Percentiles rank a stretch among this genome's conserved stretches.
phyloP scores from a whole-genome alignment of 2,888 invertebrate species.

The Chalcosyrphus nemorum region DNA sequence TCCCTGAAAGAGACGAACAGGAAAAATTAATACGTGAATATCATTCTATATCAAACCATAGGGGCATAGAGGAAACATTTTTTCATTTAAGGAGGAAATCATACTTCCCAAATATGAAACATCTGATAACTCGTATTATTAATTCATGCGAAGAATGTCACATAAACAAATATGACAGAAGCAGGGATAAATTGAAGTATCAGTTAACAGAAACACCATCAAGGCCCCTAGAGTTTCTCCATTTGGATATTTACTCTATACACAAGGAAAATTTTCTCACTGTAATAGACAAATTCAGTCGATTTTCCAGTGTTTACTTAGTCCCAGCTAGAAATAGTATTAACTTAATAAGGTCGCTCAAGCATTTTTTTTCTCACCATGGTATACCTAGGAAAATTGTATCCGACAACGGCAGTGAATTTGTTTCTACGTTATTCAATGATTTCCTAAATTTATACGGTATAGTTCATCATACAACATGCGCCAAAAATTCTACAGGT shows the following conservation, averaged over 20 bases:
- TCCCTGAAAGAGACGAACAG: too few species aligned
- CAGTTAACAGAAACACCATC: constrained; percentile 41
- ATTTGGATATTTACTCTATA: constrained; percentile 38
- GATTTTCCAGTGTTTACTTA: constrained; percentile 37
- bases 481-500: constrained; percentile 43
- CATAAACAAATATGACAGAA: constrained; percentile 37
- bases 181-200: constrained; percentile 12
- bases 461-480: constrained; percentile 37
- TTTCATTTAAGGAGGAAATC: too few species aligned
- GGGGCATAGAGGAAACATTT: too few species aligned
- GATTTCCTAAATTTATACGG: constrained; percentile 29
- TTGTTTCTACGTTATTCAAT: constrained; percentile 31
- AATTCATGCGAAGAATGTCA: constrained; percentile 40
- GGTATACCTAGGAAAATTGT: constrained; percentile 28
- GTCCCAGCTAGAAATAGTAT: constrained; percentile 40
- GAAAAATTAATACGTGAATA: too few species aligned
- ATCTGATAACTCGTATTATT: constrained; percentile 16
- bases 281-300: constrained; percentile 57
- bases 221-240: constrained; percentile 21
- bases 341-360: constrained; percentile 32
- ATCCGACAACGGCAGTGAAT: constrained; percentile 39
- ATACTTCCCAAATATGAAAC: constrained; percentile 39
- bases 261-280: constrained; percentile 41
- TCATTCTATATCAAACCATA: too few species aligned
- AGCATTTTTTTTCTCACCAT: constrained; percentile 48